Evolutionary conservation across 2,113 vertebrate genomes (phyloP).

Genomic region (Trichomycterus rosablanca): DNA sequence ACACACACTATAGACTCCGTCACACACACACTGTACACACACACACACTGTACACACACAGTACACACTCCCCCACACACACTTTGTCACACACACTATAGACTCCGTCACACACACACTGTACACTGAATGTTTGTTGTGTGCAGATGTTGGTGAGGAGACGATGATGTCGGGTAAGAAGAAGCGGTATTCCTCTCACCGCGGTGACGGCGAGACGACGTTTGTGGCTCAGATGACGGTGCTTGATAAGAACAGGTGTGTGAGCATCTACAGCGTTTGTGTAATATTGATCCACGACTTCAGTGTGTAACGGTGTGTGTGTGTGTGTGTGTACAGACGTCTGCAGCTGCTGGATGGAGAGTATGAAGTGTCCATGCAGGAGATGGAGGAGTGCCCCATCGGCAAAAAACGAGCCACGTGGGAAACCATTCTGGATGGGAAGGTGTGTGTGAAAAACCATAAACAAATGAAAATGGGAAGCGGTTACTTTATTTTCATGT

Average conservation of each 20-base stretch:
- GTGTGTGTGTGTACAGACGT: slow-evolving; percentile 65
- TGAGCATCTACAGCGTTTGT: slow-evolving; percentile 54
- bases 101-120: no score
- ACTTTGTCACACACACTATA: no score
- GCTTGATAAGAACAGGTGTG: slow-evolving; percentile 97
- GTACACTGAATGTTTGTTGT: slow-evolving; percentile 1
- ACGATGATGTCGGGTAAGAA: slow-evolving; percentile 81
- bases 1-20: no score
- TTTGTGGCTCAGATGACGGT: slow-evolving; percentile 98
- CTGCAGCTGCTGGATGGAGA: slow-evolving; percentile 96
- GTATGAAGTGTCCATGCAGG: slow-evolving; percentile 98
- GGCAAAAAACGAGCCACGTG: slow-evolving; percentile 97
- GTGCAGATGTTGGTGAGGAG: slow-evolving; percentile 82
- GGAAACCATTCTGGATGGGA: slow-evolving; percentile 97
- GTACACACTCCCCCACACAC: no score
- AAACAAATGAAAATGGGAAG: no score
- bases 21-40: no score
- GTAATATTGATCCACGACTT: neutral
- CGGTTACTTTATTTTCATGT: no score
- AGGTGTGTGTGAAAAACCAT: slow-evolving; percentile 51
- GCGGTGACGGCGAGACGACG: slow-evolving; percentile 87
- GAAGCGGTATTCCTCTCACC: slow-evolving; percentile 82
- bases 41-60: no score
- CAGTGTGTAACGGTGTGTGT: neutral
- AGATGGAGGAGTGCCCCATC: slow-evolving; percentile 95